Conservation (phyloP, 2,113 vertebrate genomes). For the Sula dactylatra region DNA sequence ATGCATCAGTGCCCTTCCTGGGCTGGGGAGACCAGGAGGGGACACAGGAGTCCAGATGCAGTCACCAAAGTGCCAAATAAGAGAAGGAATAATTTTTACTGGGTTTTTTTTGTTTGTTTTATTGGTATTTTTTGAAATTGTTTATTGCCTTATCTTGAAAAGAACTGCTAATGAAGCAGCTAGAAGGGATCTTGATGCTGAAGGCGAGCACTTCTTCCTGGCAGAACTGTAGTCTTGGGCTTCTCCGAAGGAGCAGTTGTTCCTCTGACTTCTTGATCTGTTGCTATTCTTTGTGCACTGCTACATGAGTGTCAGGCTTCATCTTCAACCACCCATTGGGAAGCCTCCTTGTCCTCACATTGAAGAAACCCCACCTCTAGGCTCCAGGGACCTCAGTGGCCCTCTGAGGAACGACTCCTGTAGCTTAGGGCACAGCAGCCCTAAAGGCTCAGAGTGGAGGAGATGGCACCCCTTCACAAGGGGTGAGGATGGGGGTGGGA, state of each 20-base stretch:
- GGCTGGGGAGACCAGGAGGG: not conserved
- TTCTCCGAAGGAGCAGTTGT: not conserved
- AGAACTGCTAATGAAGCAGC: not conserved
- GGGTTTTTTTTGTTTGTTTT: not conserved
- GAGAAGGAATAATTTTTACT: not conserved
- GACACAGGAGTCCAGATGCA: not conserved
- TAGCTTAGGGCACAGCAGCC: not conserved
- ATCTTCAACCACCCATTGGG: not conserved
- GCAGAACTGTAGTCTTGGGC: not conserved
- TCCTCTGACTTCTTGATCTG: not conserved
- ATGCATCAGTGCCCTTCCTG: not conserved
- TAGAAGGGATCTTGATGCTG: not conserved
- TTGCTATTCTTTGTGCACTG: not conserved
- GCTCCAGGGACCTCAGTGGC: not conserved
- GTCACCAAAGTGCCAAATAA: not conserved
- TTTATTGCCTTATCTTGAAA: not conserved
- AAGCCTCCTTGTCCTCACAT: not conserved
- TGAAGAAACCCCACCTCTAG: not conserved
- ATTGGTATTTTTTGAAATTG: not conserved
- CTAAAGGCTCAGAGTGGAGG: not conserved
- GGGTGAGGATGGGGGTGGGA: no score
- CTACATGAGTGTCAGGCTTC: not conserved
- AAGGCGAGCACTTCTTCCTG: not conserved
- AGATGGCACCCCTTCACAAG: not conserved
- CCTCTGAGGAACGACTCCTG: not conserved